Evolutionary conservation across 2,113 vertebrate genomes (phyloP).

Genomic region (Odontophorus gujanensis): DNA sequence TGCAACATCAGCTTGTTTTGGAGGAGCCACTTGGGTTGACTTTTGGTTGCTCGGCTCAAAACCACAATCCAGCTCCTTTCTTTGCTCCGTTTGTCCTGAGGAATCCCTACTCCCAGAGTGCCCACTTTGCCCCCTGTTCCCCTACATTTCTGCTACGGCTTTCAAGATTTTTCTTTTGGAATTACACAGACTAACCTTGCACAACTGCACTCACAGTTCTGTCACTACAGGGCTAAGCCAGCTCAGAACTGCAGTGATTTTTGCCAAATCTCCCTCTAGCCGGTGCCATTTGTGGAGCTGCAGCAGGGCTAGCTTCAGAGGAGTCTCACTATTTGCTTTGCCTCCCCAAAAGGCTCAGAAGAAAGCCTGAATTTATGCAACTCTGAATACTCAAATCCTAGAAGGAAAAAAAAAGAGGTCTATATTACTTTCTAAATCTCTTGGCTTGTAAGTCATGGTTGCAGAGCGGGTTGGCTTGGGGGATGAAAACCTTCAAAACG

Average conservation of each 20-base stretch:
- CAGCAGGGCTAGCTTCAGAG: background rate
- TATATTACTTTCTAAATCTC: background rate
- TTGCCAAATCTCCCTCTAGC: background rate
- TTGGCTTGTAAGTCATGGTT: background rate
- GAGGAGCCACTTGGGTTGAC: background rate
- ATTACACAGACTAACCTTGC: background rate
- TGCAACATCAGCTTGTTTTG: background rate
- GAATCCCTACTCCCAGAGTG: background rate
- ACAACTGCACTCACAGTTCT: background rate
- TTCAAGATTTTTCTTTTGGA: background rate
- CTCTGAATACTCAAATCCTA: background rate
- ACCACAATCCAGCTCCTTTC: background rate
- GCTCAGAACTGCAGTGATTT: background rate
- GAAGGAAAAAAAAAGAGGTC: background rate
- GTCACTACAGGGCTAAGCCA: background rate
- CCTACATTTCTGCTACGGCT: background rate
- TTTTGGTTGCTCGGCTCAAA: background rate
- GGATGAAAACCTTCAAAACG: background rate
- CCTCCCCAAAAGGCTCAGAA: background rate
- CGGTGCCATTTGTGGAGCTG: background rate
- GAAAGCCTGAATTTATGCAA: background rate
- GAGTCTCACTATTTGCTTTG: background rate
- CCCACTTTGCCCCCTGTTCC: background rate
- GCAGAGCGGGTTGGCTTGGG: background rate
- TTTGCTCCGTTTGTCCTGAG: accelerated